These are phyloP conservation scores for Cheilosia vulpina DNA, from an alignment of 2,888 invertebrate species.

Conservation along the genomic window DNA sequence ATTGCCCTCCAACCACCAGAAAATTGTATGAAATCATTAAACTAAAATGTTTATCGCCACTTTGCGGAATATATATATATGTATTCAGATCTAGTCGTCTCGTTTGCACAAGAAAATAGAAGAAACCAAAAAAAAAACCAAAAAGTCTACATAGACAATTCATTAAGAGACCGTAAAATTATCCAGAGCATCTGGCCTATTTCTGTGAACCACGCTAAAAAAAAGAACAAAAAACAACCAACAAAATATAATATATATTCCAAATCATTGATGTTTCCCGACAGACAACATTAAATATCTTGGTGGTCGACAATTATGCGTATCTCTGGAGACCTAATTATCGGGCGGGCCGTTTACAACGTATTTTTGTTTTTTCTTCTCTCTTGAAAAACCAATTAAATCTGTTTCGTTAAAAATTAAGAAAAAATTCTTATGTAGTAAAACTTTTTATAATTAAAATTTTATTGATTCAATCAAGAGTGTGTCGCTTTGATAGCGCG, in stretches of 20 bases:
- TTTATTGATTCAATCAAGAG: conserved; percentile 38
- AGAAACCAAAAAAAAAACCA: conserved; percentile 29
- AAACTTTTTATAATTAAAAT: conserved; percentile 44
- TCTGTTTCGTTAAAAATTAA: conserved; percentile 25
- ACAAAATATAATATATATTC: conserved; percentile 5
- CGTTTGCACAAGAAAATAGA: conserved; percentile 16
- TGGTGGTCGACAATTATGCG: conserved; percentile 14
- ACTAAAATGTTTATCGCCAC: conserved; percentile 57
- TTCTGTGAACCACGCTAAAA: conserved; percentile 36
- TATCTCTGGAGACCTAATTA: conserved; percentile 34
- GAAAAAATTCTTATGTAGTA: conserved; percentile 25
- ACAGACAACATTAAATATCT: conserved; percentile 11
- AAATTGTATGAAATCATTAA: conserved; percentile 53
- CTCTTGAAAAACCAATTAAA: conserved; percentile 33
- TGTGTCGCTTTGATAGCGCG: neutral
- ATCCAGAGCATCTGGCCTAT: conserved; percentile 67
- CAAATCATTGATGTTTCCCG: conserved; percentile 57
- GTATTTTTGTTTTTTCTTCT: neutral
- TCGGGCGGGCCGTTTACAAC: conserved; percentile 12
- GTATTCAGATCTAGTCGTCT: neutral
- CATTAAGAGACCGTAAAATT: conserved; percentile 68
- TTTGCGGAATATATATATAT: conserved; percentile 33
- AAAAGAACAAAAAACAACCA: neutral
- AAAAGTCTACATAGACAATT: conserved; percentile 61
- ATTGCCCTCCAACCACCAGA: conserved; percentile 20